phyloP scores from a whole-genome alignment of 2,113 vertebrate genomes.

The Crypturellus undulatus region DNA sequence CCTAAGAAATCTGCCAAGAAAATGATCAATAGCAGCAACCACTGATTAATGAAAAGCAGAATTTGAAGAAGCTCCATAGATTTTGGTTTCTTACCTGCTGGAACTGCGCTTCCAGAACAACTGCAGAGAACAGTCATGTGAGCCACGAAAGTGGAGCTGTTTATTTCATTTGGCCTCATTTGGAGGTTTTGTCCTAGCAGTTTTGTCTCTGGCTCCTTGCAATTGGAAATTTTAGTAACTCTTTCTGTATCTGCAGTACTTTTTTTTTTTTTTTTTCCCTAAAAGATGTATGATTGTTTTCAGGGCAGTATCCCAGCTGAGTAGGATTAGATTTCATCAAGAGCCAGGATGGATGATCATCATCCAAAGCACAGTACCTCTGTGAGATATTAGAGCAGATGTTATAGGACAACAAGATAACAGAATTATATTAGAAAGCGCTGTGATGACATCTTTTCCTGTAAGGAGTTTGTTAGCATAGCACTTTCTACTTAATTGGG shows the following conservation, averaged over 20 bases:
- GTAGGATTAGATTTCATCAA: not conserved
- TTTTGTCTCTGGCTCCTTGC: not conserved
- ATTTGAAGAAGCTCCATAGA: not conserved
- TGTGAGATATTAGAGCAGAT: slow-evolving; percentile 11
- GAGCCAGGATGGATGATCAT: not conserved
- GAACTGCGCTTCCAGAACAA: not conserved
- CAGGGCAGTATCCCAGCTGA: not conserved
- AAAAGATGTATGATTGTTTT: not conserved
- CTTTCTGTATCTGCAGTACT: not conserved
- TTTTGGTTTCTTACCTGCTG: not conserved
- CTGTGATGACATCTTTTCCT: not conserved
- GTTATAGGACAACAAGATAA: not conserved
- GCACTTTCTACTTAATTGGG: slow-evolving; percentile 38
- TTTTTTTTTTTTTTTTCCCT: not conserved
- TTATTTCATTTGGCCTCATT: not conserved
- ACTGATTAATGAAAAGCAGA: not conserved
- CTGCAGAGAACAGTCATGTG: not conserved
- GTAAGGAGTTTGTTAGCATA: slow-evolving; percentile 19
- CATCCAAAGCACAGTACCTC: not conserved
- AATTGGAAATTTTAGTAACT: not conserved
- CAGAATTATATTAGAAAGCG: not conserved
- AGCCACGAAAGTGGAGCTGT: not conserved
- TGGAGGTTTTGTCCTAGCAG: not conserved
- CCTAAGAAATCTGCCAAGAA: not conserved
- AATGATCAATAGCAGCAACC: not conserved